Percentiles rank a stretch among this genome's conserved stretches.
phyloP scores from a whole-genome alignment of 1,140 invertebrate genomes.

The Rhopalosiphum maidis region DNA sequence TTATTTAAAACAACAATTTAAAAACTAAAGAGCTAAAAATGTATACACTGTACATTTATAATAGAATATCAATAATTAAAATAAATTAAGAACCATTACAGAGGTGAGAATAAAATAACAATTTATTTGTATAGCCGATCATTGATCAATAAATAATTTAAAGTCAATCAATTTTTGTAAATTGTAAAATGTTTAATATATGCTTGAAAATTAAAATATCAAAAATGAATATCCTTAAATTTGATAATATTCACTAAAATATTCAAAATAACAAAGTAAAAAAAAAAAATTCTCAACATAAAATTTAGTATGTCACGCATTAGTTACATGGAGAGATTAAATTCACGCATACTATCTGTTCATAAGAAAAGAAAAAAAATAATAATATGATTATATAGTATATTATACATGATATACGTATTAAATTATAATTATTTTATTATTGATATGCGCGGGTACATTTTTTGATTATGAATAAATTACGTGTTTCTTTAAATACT shows the following conservation, averaged over 20 bases:
- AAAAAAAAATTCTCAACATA: neutral
- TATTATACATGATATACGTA: neutral
- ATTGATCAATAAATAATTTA: too few species aligned
- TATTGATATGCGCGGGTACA: neutral
- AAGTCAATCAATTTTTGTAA: neutral
- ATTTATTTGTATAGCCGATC: neutral
- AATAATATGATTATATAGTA: neutral
- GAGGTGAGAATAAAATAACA: neutral
- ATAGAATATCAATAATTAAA: neutral
- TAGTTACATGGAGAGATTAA: neutral
- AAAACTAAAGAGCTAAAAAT: neutral
- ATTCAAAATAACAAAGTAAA: neutral
- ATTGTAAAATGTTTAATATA: neutral
- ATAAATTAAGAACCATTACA: neutral
- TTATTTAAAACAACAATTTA: neutral
- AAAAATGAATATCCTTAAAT: neutral
- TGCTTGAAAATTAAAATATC: neutral
- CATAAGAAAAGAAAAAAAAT: neutral
- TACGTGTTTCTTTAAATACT: neutral
- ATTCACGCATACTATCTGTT: neutral
- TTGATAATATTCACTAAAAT: too few species aligned
- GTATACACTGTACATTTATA: neutral
- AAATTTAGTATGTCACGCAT: neutral
- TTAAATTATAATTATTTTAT: slow-evolving; percentile 7
- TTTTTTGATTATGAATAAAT: neutral